Conservation (phyloP, 2,113 vertebrate genomes). For the Nycticorax nycticorax region DNA sequence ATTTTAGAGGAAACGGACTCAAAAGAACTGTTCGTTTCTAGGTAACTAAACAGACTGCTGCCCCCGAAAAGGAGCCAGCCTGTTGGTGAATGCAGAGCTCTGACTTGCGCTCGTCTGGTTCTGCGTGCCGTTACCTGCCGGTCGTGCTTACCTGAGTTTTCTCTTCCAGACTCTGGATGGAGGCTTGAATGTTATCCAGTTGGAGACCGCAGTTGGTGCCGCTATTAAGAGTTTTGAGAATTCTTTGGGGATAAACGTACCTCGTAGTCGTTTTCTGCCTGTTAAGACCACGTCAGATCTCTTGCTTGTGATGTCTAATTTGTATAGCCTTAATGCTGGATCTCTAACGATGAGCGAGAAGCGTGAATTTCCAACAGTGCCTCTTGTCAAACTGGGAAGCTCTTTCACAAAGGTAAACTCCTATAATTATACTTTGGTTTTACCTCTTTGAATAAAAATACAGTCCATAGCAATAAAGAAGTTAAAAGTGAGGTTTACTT, state of each 20-base stretch:
- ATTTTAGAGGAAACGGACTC: background rate
- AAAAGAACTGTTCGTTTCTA: background rate
- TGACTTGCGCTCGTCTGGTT: fast-evolving
- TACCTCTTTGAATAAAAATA: background rate
- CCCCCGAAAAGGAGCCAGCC: background rate
- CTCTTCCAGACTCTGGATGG: conserved; percentile 89
- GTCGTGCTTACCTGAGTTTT: background rate
- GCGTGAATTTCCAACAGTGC: conserved; percentile 94
- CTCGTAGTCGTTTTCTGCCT: conserved; percentile 95
- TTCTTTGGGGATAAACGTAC: conserved; percentile 95
- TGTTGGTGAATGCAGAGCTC: background rate
- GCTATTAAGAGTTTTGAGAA: conserved; percentile 98
- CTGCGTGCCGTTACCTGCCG: background rate
- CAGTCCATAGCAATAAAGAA: background rate
- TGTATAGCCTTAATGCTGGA: conserved; percentile 96
- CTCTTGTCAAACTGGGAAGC: conserved; percentile 96
- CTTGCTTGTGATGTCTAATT: conserved; percentile 97
- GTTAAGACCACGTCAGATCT: conserved; percentile 98
- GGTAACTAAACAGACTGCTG: background rate
- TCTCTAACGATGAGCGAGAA: conserved; percentile 96
- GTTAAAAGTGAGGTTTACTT: background rate
- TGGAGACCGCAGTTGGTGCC: conserved; percentile 97
- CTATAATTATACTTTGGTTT: background rate
- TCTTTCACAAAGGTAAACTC: conserved; percentile 94
- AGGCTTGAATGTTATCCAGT: conserved; percentile 94